Evolutionary conservation across 2,888 invertebrate species (phyloP), one percentile per base, ranked within the genome.

Genomic region (Mongoloraphidia duomilia): DNA sequence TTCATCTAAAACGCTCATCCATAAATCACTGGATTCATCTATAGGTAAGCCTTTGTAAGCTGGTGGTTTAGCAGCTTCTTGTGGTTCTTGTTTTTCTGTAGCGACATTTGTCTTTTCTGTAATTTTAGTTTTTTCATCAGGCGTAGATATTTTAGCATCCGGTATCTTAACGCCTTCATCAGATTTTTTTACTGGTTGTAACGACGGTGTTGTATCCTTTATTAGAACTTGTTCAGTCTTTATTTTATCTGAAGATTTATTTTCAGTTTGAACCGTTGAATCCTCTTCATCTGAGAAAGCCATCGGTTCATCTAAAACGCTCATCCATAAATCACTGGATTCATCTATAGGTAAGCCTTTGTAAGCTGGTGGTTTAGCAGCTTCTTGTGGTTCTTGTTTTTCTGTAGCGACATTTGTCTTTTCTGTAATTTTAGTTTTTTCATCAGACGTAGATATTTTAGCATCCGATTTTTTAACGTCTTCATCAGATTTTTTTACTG

Each of bases 1-100:
- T 51, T 62, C 62, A 52, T 63, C 60, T 41, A 61, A 40, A 37
- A 58, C 49, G 26, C 57, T 55, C 45, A 61, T 55, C 57, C 56
- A 59, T n/a, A 54, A 41, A 17, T 49, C 49, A 34, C 51, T 52
- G 17, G 54, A 38, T 34, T 54, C 55, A 52, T 60, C 59, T 14
- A 60, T 51, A 10, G 57, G 56, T 49, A 54, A 47, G 26, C 55
- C 56, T 54, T 59, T 55, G 36, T 56, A 56, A 35, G 53, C 59
- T 12, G 47, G 39, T 45, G 14, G 12, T 44, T 44, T 43, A 33
- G 14, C 39, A 37, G 41, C 17, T 11, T 43, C 34, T 43, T 9
- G n/a, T n/a, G n/a, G n/a, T n/a, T n/a, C n/a, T n/a, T n/a, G n/a
- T n/a, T n/a, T n/a, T n/a, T n/a, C n/a, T n/a, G n/a, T n/a, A n/a